Evolutionary conservation across 2,888 invertebrate species (phyloP).

Genomic region (Rapana venosa): DNA sequence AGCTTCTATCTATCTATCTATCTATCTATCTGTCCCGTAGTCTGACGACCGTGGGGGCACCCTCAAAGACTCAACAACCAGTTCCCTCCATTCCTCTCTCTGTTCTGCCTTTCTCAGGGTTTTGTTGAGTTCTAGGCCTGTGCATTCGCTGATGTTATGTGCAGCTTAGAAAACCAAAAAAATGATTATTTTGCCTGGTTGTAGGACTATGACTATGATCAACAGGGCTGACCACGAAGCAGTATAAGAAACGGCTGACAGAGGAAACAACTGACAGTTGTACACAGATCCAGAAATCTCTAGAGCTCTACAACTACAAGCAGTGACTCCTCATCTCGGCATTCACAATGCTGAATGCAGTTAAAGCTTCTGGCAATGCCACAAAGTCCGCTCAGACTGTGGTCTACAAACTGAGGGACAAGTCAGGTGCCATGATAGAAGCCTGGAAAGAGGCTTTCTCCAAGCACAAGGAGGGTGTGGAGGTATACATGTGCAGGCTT

Average conservation of each 20-base stretch:
- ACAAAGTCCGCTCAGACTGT: neutral
- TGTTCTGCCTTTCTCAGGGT: no score
- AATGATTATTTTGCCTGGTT: no score
- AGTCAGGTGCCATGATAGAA: neutral
- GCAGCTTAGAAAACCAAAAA: no score
- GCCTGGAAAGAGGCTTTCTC: neutral
- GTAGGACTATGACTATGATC: neutral
- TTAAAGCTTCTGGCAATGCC: neutral
- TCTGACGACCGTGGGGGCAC: no score
- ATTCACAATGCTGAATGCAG: neutral
- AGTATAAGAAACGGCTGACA: neutral
- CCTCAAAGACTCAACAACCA: no score
- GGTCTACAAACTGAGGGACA: conserved; percentile 6
- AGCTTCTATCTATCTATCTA: no score
- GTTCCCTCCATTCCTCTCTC: no score
- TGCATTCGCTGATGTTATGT: no score
- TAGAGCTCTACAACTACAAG: no score
- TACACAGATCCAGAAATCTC: no score
- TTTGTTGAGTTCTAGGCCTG: no score
- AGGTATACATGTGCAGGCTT: neutral
- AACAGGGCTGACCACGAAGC: neutral
- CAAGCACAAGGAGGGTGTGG: neutral
- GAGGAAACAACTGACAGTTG: neutral
- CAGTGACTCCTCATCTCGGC: neutral
- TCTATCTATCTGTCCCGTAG: no score